A percentile compares a stretch with the other conserved stretches of the same genome.
Evolutionary conservation across 2,888 invertebrate species (phyloP).

Genomic region (Macaria liturata): DNA sequence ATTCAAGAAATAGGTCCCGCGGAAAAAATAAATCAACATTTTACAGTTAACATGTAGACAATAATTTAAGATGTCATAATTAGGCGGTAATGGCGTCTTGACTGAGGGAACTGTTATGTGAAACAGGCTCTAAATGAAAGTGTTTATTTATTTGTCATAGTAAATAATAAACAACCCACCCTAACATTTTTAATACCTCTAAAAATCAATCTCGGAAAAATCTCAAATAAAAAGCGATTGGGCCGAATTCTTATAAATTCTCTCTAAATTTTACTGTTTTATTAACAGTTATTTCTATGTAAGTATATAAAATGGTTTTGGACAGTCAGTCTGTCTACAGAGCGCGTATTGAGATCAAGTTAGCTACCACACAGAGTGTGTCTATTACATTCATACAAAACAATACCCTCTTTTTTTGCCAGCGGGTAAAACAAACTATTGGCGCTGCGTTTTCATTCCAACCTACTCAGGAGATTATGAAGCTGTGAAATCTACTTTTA

Average conservation of each 20-base stretch:
- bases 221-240: background rate
- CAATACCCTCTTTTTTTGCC: background rate
- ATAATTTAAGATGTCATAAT: too few relatives aligned
- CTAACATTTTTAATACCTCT: background rate
- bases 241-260: background rate
- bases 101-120: too few relatives aligned
- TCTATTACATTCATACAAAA: slow-evolving; percentile 26
- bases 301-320: slow-evolving; percentile 5
- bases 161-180: background rate
- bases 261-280: slow-evolving; percentile 4
- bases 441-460: slow-evolving; percentile 17
- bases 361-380: slow-evolving; percentile 38
- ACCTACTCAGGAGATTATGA: background rate
- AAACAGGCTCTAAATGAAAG: too few relatives aligned
- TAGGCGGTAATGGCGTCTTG: too few relatives aligned
- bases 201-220: slow-evolving; percentile 1
- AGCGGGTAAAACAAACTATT: background rate
- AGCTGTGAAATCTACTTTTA: background rate
- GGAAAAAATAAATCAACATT: too few relatives aligned
- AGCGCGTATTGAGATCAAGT: slow-evolving; percentile 62
- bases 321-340: slow-evolving; percentile 60
- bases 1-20: too few relatives aligned
- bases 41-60: too few relatives aligned
- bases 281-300: slow-evolving; percentile 11
- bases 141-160: too few relatives aligned